Base-by-base conservation (phyloP, 2,113 vertebrate species). In the Boleophthalmus pectinirostris region DNA sequence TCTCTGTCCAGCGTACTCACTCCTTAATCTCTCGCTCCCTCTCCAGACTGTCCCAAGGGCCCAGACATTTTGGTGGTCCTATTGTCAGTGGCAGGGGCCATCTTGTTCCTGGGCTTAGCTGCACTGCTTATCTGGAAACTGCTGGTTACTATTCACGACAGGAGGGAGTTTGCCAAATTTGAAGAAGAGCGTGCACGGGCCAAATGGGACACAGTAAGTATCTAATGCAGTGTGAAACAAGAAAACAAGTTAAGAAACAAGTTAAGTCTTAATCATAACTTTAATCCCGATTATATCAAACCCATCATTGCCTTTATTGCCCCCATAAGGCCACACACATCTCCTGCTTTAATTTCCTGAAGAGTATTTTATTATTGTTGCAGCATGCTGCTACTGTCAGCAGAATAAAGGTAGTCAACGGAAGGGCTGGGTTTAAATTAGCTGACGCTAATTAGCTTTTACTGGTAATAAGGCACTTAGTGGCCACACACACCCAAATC, bases 81-180 rank as follows among this genome's bases (percentile, higher is more conserved):
- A 77, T 92, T 98, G 0, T 97, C 96, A 0, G 97, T 98, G 89
- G 96, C 93, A 0, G 97, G 95, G 0, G 95, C 97, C 84, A 95
- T 99, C 87, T 89, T 99, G 69, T 93, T 99, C 72, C 92, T 98
- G 0, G 98, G 97, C 61, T 90, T 99, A 0, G 90, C 94, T 0
- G 90, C 94, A 1, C 92, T 99, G 78, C 95, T 99, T 78, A 96
- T 98, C 90, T 99, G 98, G 98, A 99, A 99, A 80, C 93, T 99
- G 54, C 94, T 98, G 74, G 95, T 99, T 80, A 98, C 97, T 72
- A 96, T 99, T 86, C 97, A 99, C 0, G 98, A 99, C 91, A 94
- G 97, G 2, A 93, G 96, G 0, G 98, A 99, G 80, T 98, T 98
- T 1, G 97, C 96, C 12, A 98, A 94, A 73, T 99, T 99, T 0